A percentile compares a stretch with the other conserved stretches of the same genome.
Evolutionary conservation across 2,113 vertebrate species (phyloP).

Genomic region (Hippocampus comes): DNA sequence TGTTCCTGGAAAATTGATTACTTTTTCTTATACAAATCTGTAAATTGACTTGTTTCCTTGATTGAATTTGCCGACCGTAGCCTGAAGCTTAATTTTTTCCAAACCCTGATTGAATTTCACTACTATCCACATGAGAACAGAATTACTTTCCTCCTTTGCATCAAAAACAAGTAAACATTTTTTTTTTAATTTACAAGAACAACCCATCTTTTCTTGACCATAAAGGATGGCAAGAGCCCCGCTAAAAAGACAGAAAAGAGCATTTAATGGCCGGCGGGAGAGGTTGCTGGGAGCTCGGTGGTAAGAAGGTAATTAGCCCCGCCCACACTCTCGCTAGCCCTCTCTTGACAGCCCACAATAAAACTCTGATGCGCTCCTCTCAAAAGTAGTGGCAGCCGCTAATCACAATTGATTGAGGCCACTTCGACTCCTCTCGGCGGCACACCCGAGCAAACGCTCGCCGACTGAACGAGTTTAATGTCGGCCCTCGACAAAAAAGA

Average conservation of each 20-base stretch:
- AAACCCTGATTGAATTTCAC: too few relatives aligned
- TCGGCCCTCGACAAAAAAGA: slow-evolving; percentile 26
- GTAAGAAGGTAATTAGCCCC: slow-evolving; percentile 72
- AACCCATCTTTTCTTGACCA: neutral
- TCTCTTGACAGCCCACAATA: slow-evolving; percentile 76
- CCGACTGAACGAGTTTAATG: slow-evolving; percentile 28
- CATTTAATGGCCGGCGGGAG: neutral
- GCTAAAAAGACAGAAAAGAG: neutral
- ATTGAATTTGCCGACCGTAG: too few relatives aligned
- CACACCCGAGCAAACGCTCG: neutral
- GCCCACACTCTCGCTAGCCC: slow-evolving; percentile 55
- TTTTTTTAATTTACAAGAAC: neutral
- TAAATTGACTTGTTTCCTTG: too few relatives aligned
- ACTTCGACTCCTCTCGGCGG: slow-evolving; percentile 67
- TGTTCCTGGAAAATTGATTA: too few relatives aligned
- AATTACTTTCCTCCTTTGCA: too few relatives aligned
- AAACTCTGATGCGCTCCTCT: slow-evolving; percentile 79
- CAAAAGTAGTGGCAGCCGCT: slow-evolving; percentile 74
- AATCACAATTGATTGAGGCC: slow-evolving; percentile 84
- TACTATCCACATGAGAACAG: too few relatives aligned
- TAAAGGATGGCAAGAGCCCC: neutral
- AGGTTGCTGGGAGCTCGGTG: slow-evolving; percentile 20
- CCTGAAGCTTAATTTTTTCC: too few relatives aligned
- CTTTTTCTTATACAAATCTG: too few relatives aligned
- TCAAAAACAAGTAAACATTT: neutral